phyloP scores from a whole-genome alignment of 2,797 vertebrate genomes.

The Hydrolagus colliei region DNA sequence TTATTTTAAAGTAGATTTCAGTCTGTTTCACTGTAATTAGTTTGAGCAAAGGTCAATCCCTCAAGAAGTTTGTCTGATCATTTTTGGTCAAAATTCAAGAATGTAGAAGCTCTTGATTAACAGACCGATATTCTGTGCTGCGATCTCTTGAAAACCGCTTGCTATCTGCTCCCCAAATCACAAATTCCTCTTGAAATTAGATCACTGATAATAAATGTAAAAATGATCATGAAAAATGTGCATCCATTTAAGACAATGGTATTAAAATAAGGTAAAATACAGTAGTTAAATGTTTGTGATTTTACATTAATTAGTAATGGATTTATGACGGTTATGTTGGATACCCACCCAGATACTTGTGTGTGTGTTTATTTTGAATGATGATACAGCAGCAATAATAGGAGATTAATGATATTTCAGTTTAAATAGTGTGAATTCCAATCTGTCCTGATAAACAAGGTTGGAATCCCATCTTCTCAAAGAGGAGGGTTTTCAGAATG shows the following conservation, averaged over 20 bases:
- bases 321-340: neutral
- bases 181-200: neutral
- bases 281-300: neutral
- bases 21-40: no score
- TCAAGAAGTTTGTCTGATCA: no score
- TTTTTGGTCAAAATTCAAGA: no score
- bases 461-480: neutral
- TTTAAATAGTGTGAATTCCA: neutral
- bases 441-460: neutral
- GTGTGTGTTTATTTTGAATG: neutral
- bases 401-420: neutral
- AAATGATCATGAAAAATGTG: neutral
- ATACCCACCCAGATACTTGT: neutral
- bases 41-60: no score
- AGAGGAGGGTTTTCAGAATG: conserved; percentile 16
- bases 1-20: no score
- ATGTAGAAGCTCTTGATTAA: no score
- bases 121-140: neutral
- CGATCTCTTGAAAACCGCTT: neutral
- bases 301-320: neutral
- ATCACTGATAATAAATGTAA: neutral
- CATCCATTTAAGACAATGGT: neutral
- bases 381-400: neutral
- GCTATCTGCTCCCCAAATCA: neutral
- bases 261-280: neutral